These are phyloP conservation scores for Drosophila kurseongensis DNA, from an alignment of 1,140 invertebrate species.

Conservation along the genomic window DNA sequence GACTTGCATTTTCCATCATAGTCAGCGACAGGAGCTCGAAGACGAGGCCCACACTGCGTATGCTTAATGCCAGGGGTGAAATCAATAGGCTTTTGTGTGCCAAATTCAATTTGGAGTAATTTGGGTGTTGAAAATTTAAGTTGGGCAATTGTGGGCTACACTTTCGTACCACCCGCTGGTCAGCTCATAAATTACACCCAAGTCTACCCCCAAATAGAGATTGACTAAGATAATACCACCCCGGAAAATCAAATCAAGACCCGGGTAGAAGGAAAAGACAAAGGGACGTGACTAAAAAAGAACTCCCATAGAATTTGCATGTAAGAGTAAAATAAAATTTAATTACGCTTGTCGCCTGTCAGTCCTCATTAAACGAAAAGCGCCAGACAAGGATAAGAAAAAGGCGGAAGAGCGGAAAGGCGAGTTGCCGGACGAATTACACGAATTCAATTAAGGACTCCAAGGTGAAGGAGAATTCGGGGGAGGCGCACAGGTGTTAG, in stretches of 20 bases:
- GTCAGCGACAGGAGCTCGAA: slow-evolving; percentile 49
- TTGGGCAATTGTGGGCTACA: slow-evolving; percentile 40
- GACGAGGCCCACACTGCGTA: slow-evolving; percentile 37
- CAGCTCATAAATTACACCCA: slow-evolving; percentile 69
- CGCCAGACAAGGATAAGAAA: slow-evolving; percentile 23
- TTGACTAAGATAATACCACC: slow-evolving; percentile 41
- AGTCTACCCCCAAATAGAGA: slow-evolving; percentile 17
- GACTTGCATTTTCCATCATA: slow-evolving; percentile 66
- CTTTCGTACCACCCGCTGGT: slow-evolving; percentile 56
- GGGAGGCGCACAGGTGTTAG: slow-evolving; percentile 54
- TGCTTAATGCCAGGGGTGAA: slow-evolving; percentile 59
- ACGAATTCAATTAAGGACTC: slow-evolving; percentile 77
- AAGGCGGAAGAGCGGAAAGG: slow-evolving; percentile 8
- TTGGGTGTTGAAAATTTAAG: slow-evolving; percentile 36
- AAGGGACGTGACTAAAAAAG: slow-evolving; percentile 44
- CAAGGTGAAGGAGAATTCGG: slow-evolving; percentile 41
- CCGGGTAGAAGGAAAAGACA: slow-evolving; percentile 28
- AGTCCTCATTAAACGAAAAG: slow-evolving; percentile 74
- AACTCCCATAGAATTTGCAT: slow-evolving; percentile 71
- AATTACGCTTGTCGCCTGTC: slow-evolving; percentile 84
- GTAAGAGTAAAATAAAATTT: slow-evolving; percentile 83
- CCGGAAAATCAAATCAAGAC: slow-evolving; percentile 66
- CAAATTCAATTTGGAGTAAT: slow-evolving; percentile 43
- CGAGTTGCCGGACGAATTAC: slow-evolving; percentile 69
- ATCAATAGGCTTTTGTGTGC: slow-evolving; percentile 60